Conservation (phyloP, 1,140 invertebrate genomes). For the Tyrophagus putrescentiae region DNA sequence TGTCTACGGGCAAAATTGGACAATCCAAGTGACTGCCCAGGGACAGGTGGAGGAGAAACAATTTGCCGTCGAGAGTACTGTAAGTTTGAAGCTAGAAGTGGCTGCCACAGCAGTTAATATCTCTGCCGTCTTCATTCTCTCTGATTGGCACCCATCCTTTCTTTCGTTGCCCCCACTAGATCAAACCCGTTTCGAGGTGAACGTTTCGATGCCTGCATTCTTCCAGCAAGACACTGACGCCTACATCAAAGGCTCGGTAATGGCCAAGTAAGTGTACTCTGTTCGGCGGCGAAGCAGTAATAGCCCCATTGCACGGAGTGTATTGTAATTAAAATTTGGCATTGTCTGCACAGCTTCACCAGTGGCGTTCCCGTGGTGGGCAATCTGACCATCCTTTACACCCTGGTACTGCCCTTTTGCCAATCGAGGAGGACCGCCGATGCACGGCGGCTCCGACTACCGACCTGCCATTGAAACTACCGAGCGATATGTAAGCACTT, state of each 20-base stretch:
- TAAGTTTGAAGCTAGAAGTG: slow-evolving; percentile 41
- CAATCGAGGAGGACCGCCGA: not conserved
- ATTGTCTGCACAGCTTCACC: slow-evolving; percentile 38
- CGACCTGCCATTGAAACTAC: slow-evolving; percentile 20
- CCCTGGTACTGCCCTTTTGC: not conserved
- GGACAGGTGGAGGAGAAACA: slow-evolving; percentile 66
- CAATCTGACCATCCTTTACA: slow-evolving; percentile 58
- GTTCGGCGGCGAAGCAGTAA: not conserved
- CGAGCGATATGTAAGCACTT: slow-evolving; percentile 15
- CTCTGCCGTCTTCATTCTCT: not conserved
- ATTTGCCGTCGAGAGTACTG: slow-evolving; percentile 83
- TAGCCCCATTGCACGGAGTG: not conserved
- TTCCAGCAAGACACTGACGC: slow-evolving; percentile 62
- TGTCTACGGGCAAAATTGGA: slow-evolving; percentile 70
- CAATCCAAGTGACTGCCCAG: slow-evolving; percentile 68
- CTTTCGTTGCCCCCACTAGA: slow-evolving; percentile 28
- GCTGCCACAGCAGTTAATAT: not conserved
- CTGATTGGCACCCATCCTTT: not conserved
- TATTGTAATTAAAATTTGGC: not conserved
- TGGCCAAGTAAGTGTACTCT: slow-evolving; percentile 74
- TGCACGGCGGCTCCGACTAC: not conserved
- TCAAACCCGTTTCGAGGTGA: slow-evolving; percentile 51
- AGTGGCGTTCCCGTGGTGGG: slow-evolving; percentile 41
- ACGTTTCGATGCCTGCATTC: slow-evolving; percentile 86
- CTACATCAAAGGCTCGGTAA: slow-evolving; percentile 62